These are phyloP conservation scores for Diplazon laetatorius DNA, from an alignment of 2,888 invertebrate genomes.

Conservation along the genomic window DNA sequence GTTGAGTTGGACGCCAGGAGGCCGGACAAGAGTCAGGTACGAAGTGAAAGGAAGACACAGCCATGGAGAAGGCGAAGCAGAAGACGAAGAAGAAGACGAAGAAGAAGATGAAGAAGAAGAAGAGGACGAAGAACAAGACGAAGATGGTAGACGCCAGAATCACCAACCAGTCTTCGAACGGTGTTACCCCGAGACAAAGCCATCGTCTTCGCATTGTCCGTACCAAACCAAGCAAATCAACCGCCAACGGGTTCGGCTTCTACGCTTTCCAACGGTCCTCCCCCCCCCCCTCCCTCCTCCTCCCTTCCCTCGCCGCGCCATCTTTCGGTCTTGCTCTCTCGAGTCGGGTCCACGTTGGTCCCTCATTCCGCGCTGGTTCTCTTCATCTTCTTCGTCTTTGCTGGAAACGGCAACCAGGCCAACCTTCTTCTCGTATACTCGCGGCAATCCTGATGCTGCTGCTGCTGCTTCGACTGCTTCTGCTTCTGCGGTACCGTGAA, in stretches of 20 bases:
- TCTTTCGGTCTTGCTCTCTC: constrained; percentile 27
- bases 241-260: constrained; percentile 71
- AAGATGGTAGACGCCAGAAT: too few species aligned
- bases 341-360: constrained; percentile 33
- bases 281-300: constrained; percentile 36
- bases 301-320: constrained; percentile 29
- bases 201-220: constrained; percentile 78
- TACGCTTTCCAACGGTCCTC: constrained; percentile 40
- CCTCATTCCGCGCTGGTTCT: constrained; percentile 2
- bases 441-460: constrained; percentile 6
- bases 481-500: constrained; percentile 51
- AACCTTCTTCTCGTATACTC: constrained; percentile 47
- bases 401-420: constrained; percentile 53
- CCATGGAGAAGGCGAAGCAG: constrained; percentile 15
- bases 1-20: neutral
- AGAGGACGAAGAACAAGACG: constrained; percentile 60
- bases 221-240: constrained; percentile 79
- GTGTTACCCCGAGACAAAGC: constrained; percentile 79
- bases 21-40: constrained; percentile 5
- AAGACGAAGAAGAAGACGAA: constrained; percentile 61
- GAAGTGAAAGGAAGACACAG: constrained; percentile 28
- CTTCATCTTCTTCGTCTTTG: constrained; percentile 53
- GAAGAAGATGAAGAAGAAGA: constrained; percentile 56
- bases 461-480: too few species aligned
- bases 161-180: constrained; percentile 75